phyloP scores from a whole-genome alignment of 2,797 vertebrate genomes.

The Enteromius fasciolatus region DNA sequence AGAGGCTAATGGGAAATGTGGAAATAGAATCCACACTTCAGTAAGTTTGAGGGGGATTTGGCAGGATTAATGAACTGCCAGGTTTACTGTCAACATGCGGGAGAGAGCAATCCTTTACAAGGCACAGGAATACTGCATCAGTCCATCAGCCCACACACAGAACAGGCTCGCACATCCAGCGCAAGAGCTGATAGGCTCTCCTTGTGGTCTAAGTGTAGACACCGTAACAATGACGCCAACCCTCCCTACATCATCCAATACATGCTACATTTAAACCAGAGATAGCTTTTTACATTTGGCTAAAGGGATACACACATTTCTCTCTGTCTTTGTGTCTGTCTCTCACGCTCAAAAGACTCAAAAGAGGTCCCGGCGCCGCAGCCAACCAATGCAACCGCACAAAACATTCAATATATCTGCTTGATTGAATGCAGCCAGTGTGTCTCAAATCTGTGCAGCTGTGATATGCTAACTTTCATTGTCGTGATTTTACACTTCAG shows the following conservation, averaged over 20 bases:
- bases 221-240: constrained; percentile 23
- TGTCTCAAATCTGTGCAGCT: constrained; percentile 2
- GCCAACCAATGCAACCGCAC: constrained; percentile 1
- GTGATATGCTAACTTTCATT: constrained; percentile 20
- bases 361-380: constrained; percentile 1
- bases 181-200: constrained; percentile 26
- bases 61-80: constrained; percentile 82
- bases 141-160: constrained; percentile 57
- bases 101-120: constrained; percentile 74
- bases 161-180: constrained; percentile 34
- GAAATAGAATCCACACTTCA: constrained; percentile 82
- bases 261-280: not conserved
- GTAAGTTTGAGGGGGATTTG: constrained; percentile 80
- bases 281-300: constrained; percentile 22
- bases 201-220: constrained; percentile 2
- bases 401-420: constrained; percentile 13
- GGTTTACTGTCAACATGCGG: constrained; percentile 77
- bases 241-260: constrained; percentile 16
- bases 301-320: constrained; percentile 29
- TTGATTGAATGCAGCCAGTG: constrained; percentile 20
- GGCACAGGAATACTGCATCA: constrained; percentile 59
- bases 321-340: constrained; percentile 26
- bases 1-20: constrained; percentile 82
- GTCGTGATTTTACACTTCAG: not conserved
- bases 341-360: constrained; percentile 17